Conservation (phyloP, 2,113 vertebrate species). For the Thamnophis sirtalis region DNA sequence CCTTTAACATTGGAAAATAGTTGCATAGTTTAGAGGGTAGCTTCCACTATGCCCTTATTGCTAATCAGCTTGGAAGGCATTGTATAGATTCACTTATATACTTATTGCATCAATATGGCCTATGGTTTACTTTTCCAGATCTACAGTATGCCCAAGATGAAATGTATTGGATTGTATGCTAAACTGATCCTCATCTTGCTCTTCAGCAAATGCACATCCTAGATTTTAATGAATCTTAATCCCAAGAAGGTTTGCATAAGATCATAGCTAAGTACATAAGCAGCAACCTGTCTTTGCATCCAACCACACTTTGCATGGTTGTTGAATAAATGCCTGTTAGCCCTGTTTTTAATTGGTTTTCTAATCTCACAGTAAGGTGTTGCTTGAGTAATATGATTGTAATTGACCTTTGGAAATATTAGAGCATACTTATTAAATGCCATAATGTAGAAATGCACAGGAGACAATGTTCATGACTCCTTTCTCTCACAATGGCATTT, state of each 20-base stretch:
- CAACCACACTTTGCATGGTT: not conserved
- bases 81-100: not conserved
- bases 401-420: conserved; percentile 29
- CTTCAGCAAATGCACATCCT: not conserved
- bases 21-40: not conserved
- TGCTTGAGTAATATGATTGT: conserved; percentile 3
- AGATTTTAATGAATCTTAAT: not conserved
- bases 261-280: not conserved
- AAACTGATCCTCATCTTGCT: not conserved
- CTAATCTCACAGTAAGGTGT: conserved; percentile 30
- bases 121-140: not conserved
- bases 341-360: conserved; percentile 22
- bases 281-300: not conserved
- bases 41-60: not conserved
- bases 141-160: not conserved
- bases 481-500: conserved; percentile 6
- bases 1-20: not conserved
- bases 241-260: not conserved
- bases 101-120: not conserved
- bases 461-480: not conserved
- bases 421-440: conserved; percentile 27
- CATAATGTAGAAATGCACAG: not conserved
- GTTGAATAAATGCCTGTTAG: conserved; percentile 10
- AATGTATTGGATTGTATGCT: not conserved
- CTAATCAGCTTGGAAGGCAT: not conserved